Percentiles rank a stretch among this genome's conserved stretches.
These are phyloP conservation scores for Ceyx melanurus DNA, from an alignment of 2,113 vertebrate genomes.

Conservation along the genomic window DNA sequence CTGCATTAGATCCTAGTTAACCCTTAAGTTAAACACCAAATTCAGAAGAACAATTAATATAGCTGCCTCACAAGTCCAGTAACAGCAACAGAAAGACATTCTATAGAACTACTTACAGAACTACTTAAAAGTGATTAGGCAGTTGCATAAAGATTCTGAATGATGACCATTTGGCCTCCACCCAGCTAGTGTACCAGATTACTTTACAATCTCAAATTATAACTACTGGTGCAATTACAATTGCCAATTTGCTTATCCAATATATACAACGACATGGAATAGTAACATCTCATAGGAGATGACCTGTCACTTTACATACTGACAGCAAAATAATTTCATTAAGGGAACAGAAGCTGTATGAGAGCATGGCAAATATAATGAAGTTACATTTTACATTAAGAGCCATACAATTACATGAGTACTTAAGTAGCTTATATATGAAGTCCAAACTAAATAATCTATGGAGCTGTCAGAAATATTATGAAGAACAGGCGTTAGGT, in stretches of 20 bases:
- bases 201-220: not conserved
- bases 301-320: not conserved
- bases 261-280: not conserved
- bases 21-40: not conserved
- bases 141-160: not conserved
- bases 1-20: not conserved
- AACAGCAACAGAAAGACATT: not conserved
- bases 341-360: not conserved
- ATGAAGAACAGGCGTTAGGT: not conserved
- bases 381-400: not conserved
- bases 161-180: not conserved
- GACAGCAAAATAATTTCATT: not conserved
- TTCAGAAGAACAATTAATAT: not conserved
- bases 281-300: not conserved
- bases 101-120: not conserved
- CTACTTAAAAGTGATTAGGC: not conserved
- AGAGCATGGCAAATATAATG: not conserved
- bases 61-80: not conserved
- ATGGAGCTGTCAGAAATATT: not conserved
- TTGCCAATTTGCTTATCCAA: not conserved
- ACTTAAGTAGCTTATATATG: not conserved
- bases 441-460: not conserved
- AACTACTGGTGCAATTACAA: not conserved
- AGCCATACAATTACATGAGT: not conserved
- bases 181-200: not conserved